Base-by-base conservation (phyloP, 30 jellyfish, hydroid and myxozoan species). In the Hydractinia echinata region DNA sequence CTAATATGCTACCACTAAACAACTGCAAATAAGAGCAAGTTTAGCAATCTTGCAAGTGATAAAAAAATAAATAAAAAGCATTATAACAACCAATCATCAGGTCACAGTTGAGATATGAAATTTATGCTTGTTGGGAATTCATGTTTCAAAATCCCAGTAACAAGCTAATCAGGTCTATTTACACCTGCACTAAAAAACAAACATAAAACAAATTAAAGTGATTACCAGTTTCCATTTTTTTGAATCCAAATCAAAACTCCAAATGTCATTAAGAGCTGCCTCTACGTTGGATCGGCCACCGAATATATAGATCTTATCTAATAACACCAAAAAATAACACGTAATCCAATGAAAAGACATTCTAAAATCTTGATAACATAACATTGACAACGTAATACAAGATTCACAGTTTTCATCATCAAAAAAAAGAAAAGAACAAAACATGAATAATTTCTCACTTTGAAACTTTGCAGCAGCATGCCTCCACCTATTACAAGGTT, bases 401-500 rank as follows among this genome's bases (percentile, higher is more conserved):
- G 81, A 44, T 67, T 72, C 14, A 51, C 81, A 84, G 66, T 50
- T 44, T 55, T 80, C 90, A 16, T 62, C 82, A 54, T 56, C 87
- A 80, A 39, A 54, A 66, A 67, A 21, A 54, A 5, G 72, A 5
- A n/a, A 8, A 76, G 21, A 50, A 5, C 0, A 79, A 53, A 61
- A 79, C 15, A 15, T 18, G 49, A 16, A 30, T 30, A 30, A 30
- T 30, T n/a, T 49, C 39, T 8, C 60, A 86, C 95, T 90, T 56
- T 61, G 66, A 20, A 86, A 54, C 64, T 18, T 15, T 9, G 67
- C 83, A 71, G 83, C 73, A 19, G 89, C 39, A 61, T 90, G 97
- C 20, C 97, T 82, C 97, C 97, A 90, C 61, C 97, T 84, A 53
- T 88, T 19, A 18, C 53, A 48, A 4, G 95, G 95, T 16, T 48